Evolutionary conservation across 2,888 invertebrate genomes (phyloP).

Genomic region (Plebejus anna): DNA sequence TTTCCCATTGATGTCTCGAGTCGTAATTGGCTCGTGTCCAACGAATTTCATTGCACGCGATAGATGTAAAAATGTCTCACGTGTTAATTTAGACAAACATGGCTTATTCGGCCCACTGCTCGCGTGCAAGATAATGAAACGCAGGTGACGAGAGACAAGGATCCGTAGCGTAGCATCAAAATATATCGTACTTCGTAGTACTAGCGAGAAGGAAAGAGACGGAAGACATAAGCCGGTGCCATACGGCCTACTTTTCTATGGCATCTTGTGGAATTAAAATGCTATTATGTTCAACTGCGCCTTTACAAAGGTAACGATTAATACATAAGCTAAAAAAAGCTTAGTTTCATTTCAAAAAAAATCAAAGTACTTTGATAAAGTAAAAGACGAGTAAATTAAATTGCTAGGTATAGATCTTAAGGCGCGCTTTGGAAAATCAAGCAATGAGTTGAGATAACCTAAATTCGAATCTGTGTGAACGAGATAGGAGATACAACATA

Average conservation of each 20-base stretch:
- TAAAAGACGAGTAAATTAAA: not conserved
- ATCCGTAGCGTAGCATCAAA: conserved; percentile 58
- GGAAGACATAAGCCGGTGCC: conserved; percentile 54
- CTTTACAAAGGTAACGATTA: conserved; percentile 53
- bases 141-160: conserved; percentile 74
- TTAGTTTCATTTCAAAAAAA: not conserved
- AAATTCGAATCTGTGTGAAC: conserved; percentile 26
- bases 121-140: conserved; percentile 57
- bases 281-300: conserved; percentile 68
- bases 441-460: conserved; percentile 28
- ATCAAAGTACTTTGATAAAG: not conserved
- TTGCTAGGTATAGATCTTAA: not conserved
- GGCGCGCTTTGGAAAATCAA: conserved; percentile 32
- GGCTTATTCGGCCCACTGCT: conserved; percentile 45
- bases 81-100: conserved; percentile 43
- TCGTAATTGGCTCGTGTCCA: conserved; percentile 61
- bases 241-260: conserved; percentile 62
- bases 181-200: conserved; percentile 73
- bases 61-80: conserved; percentile 38
- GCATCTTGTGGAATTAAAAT: conserved; percentile 52
- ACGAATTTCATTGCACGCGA: conserved; percentile 48
- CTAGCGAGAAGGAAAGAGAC: conserved; percentile 64
- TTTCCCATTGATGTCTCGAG: conserved; percentile 29
- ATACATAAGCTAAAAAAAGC: conserved; percentile 45
- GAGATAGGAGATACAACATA: conserved; percentile 25